These are phyloP conservation scores for Girardia tigrina DNA, from an alignment of 2,888 invertebrate species.

Conservation along the genomic window DNA sequence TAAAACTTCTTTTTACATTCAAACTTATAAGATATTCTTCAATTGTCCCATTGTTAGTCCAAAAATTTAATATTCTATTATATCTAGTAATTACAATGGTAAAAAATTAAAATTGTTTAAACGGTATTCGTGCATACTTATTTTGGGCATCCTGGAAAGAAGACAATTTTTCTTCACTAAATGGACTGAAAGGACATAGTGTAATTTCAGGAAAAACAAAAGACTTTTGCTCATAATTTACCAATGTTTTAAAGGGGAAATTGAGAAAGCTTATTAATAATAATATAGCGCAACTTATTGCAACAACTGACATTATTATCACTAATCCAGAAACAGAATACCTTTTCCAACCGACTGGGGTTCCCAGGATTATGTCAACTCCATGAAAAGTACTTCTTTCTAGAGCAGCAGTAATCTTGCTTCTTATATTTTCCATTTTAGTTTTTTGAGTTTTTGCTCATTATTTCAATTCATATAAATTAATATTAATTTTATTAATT, in stretches of 20 bases:
- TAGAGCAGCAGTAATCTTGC: background rate
- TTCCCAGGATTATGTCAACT: background rate
- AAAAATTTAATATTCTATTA: background rate
- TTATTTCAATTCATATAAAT: background rate
- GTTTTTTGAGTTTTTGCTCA: background rate
- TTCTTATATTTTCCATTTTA: background rate
- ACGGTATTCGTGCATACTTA: background rate
- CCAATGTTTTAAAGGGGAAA: background rate
- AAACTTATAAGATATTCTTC: background rate
- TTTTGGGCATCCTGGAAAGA: background rate
- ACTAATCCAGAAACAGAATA: background rate
- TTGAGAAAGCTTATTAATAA: background rate
- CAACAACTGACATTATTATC: background rate
- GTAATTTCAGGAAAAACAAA: background rate
- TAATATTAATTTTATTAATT: background rate
- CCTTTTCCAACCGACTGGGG: background rate
- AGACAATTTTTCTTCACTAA: background rate
- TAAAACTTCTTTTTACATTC: background rate
- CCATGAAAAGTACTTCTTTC: conserved; percentile 12
- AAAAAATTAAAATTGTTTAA: background rate
- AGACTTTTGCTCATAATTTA: background rate
- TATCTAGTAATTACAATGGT: no score
- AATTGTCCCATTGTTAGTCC: background rate
- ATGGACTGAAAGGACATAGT: background rate
- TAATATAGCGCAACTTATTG: background rate